Evolutionary conservation across 2,888 invertebrate genomes (phyloP).

Genomic region (Tenthredo notha): DNA sequence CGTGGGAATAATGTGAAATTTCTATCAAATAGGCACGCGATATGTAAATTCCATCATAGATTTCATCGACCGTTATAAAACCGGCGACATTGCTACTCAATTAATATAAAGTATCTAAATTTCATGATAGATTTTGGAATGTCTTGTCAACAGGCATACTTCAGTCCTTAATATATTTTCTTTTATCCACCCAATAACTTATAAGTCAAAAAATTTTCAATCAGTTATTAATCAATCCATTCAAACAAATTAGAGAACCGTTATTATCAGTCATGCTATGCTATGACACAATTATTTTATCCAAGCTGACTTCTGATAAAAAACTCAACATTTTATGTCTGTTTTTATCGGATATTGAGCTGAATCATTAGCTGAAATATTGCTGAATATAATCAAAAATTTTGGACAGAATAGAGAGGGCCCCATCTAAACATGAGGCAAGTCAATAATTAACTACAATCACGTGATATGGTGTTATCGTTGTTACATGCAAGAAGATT

Average conservation of each 20-base stretch:
- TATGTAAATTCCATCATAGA: constrained; percentile 27
- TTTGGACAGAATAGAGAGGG: constrained; percentile 35
- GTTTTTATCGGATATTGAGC: background rate
- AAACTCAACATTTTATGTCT: background rate
- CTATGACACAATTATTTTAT: constrained; percentile 14
- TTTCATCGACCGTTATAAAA: constrained; percentile 57
- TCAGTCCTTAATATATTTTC: background rate
- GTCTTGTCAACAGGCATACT: constrained; percentile 29
- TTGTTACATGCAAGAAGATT: constrained; percentile 3
- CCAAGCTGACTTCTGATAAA: background rate
- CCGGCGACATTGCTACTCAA: constrained; percentile 56
- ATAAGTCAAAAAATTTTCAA: background rate
- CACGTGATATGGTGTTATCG: constrained; percentile 47
- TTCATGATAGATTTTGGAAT: constrained; percentile 37
- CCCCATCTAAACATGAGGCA: constrained; percentile 13
- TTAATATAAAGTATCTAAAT: constrained; percentile 46
- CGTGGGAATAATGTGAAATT: constrained; percentile 4
- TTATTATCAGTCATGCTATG: constrained; percentile 31
- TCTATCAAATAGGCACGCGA: constrained; percentile 9
- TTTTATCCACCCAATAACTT: constrained; percentile 5
- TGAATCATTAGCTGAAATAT: background rate
- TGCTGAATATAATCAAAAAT: constrained; percentile 28
- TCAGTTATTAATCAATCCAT: constrained; percentile 31
- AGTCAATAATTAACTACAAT: constrained; percentile 24
- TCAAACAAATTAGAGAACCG: constrained; percentile 27